phyloP scores from a whole-genome alignment of 2,113 vertebrate species.

The Amphiprion percula region DNA sequence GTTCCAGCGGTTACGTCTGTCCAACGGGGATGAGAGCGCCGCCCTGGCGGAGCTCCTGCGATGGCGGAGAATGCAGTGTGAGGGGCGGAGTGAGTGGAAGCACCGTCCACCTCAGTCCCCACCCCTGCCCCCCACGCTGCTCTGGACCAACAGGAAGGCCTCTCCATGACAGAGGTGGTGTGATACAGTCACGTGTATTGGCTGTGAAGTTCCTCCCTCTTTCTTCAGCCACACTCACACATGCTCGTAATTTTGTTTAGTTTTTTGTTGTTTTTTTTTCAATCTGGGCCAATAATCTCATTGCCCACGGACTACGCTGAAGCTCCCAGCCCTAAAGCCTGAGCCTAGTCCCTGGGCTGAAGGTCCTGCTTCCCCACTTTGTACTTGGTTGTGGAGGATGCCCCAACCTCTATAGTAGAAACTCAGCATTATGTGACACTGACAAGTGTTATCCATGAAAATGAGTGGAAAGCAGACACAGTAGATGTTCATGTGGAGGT shows the following conservation, averaged over 20 bases:
- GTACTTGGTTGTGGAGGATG: slow-evolving; percentile 43
- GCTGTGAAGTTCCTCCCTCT: slow-evolving; percentile 14
- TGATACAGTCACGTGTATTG: slow-evolving; percentile 9
- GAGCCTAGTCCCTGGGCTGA: slow-evolving; percentile 45
- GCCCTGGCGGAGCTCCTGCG: slow-evolving; percentile 90
- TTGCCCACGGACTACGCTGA: slow-evolving; percentile 17
- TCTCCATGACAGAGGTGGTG: slow-evolving; percentile 66
- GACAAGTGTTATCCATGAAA: background rate
- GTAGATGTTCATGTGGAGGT: slow-evolving; percentile 8
- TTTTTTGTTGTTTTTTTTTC: background rate
- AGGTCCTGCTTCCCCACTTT: slow-evolving; percentile 40
- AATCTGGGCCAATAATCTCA: slow-evolving; percentile 41
- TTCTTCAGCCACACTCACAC: slow-evolving; percentile 17
- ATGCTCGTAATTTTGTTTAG: background rate
- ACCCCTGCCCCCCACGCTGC: slow-evolving; percentile 82
- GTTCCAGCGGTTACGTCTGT: slow-evolving; percentile 88
- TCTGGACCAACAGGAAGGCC: slow-evolving; percentile 89
- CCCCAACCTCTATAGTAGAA: background rate
- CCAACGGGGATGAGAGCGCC: slow-evolving; percentile 86
- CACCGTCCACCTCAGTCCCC: slow-evolving; percentile 83
- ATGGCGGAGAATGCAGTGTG: slow-evolving; percentile 89
- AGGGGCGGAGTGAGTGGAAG: slow-evolving; percentile 87
- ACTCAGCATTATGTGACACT: slow-evolving; percentile 27
- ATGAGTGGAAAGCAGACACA: slow-evolving; percentile 6
- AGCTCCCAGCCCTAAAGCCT: slow-evolving; percentile 17